A percentile compares a stretch with the other conserved stretches of the same genome.
These are phyloP conservation scores for Ommatoiulus sabulosus DNA, from an alignment of 2,888 invertebrate genomes.

Conservation along the genomic window DNA sequence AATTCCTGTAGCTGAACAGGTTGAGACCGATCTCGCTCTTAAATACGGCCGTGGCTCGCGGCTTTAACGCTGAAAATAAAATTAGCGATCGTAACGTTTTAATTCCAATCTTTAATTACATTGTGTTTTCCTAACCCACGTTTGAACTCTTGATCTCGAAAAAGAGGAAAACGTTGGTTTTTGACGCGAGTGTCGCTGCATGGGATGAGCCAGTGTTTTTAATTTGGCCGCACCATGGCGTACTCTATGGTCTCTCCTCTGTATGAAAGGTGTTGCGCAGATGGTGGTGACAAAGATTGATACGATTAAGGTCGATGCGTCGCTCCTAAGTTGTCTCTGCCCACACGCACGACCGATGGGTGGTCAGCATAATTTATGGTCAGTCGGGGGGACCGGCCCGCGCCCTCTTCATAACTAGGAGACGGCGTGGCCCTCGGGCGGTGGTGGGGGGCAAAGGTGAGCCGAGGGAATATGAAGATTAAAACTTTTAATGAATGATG, in stretches of 20 bases:
- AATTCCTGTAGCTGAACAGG: too few relatives aligned
- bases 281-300: constrained; percentile 52
- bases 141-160: neutral
- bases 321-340: constrained; percentile 5
- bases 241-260: neutral
- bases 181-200: neutral
- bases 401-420: neutral
- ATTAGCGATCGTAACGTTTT: too few relatives aligned
- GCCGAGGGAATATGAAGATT: neutral
- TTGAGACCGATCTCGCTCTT: too few relatives aligned
- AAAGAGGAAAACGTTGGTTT: neutral
- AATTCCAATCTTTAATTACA: too few relatives aligned
- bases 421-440: neutral
- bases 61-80: too few relatives aligned
- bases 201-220: neutral
- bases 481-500: constrained; percentile 26
- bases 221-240: neutral
- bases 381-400: neutral
- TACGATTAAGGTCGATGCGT: constrained; percentile 45
- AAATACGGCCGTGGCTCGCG: too few relatives aligned
- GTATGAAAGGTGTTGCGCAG: constrained; percentile 47
- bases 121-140: too few relatives aligned
- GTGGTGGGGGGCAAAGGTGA: neutral
- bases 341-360: constrained; percentile 48
- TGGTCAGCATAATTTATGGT: constrained; percentile 50